Conservation (phyloP, 2,888 invertebrate genomes). For the Tiliacea aurago region DNA sequence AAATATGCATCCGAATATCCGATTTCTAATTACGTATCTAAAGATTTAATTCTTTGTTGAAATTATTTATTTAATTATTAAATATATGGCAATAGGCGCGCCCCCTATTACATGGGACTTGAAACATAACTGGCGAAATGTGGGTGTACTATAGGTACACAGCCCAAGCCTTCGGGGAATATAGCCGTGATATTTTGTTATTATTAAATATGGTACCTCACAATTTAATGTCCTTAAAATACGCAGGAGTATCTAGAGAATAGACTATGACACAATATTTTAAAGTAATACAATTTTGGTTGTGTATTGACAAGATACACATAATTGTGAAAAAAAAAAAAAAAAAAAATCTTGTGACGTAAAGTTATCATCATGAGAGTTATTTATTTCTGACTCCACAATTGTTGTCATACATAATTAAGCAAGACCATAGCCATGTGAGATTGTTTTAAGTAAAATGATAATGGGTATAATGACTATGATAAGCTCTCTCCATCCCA, state of each 20-base stretch:
- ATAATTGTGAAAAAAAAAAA: too few relatives aligned
- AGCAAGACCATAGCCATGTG: conserved; percentile 9
- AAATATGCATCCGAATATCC: too few relatives aligned
- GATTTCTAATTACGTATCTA: too few relatives aligned
- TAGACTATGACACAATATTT: conserved; percentile 3
- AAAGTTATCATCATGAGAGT: neutral
- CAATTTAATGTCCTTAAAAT: conserved; percentile 14
- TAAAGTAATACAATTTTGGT: neutral
- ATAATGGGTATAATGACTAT: conserved; percentile 1
- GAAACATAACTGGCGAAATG: too few relatives aligned
- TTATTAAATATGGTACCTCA: neutral
- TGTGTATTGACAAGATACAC: neutral
- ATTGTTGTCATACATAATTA: conserved; percentile 1
- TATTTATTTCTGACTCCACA: neutral
- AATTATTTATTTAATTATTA: neutral
- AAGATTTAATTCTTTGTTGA: neutral
- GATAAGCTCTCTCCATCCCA: conserved; percentile 7
- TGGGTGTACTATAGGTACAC: too few relatives aligned
- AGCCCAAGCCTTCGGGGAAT: too few relatives aligned
- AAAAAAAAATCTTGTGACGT: neutral
- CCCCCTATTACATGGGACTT: too few relatives aligned
- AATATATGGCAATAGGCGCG: too few relatives aligned
- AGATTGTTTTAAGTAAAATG: neutral
- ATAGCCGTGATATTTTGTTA: too few relatives aligned
- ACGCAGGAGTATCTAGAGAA: conserved; percentile 15